Percentiles rank a stretch among this genome's conserved stretches.
These are phyloP conservation scores for Parazoanthus swiftii DNA, from an alignment of 92 coral and sea anemone species.

Conservation along the genomic window DNA sequence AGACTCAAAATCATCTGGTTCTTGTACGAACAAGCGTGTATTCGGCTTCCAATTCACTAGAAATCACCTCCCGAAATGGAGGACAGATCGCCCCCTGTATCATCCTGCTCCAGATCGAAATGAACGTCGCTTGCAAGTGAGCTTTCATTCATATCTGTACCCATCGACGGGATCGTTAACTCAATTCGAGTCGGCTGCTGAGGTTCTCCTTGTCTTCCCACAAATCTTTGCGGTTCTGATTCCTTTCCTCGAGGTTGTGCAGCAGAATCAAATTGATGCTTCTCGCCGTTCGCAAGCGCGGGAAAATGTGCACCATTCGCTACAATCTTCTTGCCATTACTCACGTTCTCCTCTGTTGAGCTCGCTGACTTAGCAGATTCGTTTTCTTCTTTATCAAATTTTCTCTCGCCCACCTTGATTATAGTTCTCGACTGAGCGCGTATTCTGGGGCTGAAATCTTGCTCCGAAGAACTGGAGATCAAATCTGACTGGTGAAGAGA, in stretches of 20 bases:
- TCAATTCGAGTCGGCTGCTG: slow-evolving; percentile 76
- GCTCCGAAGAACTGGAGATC: slow-evolving; percentile 30
- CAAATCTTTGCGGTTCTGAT: slow-evolving; percentile 1
- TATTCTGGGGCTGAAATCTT: slow-evolving; percentile 20
- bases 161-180: slow-evolving; percentile 80
- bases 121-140: slow-evolving; percentile 65
- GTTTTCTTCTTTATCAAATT: not conserved
- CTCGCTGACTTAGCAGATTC: not conserved
- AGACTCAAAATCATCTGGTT: too few species aligned
- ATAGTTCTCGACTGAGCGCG: slow-evolving; percentile 1
- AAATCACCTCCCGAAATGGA: slow-evolving; percentile 96
- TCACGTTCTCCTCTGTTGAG: not conserved
- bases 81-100: slow-evolving; percentile 81
- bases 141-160: slow-evolving; percentile 57
- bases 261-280: not conserved
- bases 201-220: slow-evolving; percentile 33
- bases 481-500: slow-evolving; percentile 86
- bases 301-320: slow-evolving; percentile 6
- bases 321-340: slow-evolving; percentile 9
- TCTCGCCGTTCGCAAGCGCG: not conserved
- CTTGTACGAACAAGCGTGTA: not conserved
- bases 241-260: slow-evolving; percentile 2
- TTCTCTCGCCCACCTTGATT: slow-evolving; percentile 27
- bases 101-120: slow-evolving; percentile 69
- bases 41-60: slow-evolving; percentile 19